Evolutionary conservation across 1,140 invertebrate species (phyloP).

Genomic region (Stenopsyche tienmushanensis): DNA sequence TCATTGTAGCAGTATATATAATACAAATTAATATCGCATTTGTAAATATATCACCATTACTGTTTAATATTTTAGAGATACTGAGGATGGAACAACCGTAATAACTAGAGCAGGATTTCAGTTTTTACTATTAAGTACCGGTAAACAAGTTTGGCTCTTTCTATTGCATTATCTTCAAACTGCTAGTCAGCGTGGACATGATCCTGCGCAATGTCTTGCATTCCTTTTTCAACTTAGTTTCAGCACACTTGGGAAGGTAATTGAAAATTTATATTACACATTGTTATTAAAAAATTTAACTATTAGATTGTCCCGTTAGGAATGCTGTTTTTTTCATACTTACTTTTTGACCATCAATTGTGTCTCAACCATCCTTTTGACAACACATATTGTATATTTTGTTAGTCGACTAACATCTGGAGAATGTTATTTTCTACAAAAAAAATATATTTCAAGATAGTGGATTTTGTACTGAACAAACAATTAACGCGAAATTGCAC

Average conservation of each 20-base stretch:
- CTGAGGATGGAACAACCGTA: slow-evolving; percentile 77
- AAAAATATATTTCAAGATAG: no score
- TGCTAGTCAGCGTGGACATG: slow-evolving; percentile 79
- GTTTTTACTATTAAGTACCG: slow-evolving; percentile 90
- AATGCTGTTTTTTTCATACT: no score
- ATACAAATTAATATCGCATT: slow-evolving; percentile 13
- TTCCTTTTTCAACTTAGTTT: slow-evolving; percentile 97
- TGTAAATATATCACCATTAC: slow-evolving; percentile 2
- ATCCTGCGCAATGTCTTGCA: slow-evolving; percentile 87
- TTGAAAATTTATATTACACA: no score
- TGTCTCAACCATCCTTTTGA: no score
- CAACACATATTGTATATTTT: no score
- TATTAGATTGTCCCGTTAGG: no score
- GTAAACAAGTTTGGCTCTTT: slow-evolving; percentile 96
- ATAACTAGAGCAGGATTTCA: slow-evolving; percentile 94
- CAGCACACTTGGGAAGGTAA: slow-evolving; percentile 89
- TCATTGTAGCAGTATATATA: neutral
- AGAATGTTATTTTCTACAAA: no score
- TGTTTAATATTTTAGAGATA: slow-evolving; percentile 59
- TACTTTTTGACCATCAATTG: no score
- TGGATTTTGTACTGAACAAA: no score
- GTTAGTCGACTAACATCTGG: no score
- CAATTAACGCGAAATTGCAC: no score
- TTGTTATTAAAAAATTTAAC: slow-evolving; percentile 14
- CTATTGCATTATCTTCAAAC: slow-evolving; percentile 94